Base-by-base conservation (phyloP, 92 coral and sea anemone species). In the Bergia sp. region DNA sequence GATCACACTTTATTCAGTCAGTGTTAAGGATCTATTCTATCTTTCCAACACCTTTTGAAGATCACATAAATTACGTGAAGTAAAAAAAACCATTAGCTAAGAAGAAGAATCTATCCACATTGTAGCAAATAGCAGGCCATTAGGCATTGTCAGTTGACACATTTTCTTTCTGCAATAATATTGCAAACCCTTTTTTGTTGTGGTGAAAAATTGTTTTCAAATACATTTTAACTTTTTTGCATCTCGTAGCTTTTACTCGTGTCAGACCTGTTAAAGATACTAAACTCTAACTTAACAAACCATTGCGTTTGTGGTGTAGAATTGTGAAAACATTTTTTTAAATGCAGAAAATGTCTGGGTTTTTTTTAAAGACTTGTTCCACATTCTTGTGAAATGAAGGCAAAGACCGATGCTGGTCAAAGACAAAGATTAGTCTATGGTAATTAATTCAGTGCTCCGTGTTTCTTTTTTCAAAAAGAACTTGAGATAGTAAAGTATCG, bases 71-170 rank as follows among this genome's bases (percentile, higher is more conserved):
- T 91, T 91, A 89, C 61, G 37, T 44, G 64, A 89, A 88, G 79
- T 88, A 69, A 78, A 69, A 89, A 77, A 73, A 77, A 73, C 61
- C 76, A 77, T 88, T 89, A 88, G 72, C 55, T 84, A 49, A 45
- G 89, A 43, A 91, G 88, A 87, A 78, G 82, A 79, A 44, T 83
- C 88, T 66, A 76, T 86, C 66, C 93, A 83, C 91, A 88, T 77
- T 88, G 88, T 67, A 40, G 89, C 61, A 82, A 84, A 84, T 91
- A 77, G 82, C 79, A 37, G 82, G 57, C 85, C 79, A 82, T 73
- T 41, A 37, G 16, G 15, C 37, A 80, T 42, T 40, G 50, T 44
- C 61, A 38, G 84, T 45, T 9, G 23, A 36, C 53, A 65, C 39
- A 53, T 83, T 50, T 11, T 9, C 13, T 88, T 66, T 37, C 43